Evolutionary conservation across 2,797 vertebrate genomes (phyloP).

Genomic region (Eulemur rubriventer): DNA sequence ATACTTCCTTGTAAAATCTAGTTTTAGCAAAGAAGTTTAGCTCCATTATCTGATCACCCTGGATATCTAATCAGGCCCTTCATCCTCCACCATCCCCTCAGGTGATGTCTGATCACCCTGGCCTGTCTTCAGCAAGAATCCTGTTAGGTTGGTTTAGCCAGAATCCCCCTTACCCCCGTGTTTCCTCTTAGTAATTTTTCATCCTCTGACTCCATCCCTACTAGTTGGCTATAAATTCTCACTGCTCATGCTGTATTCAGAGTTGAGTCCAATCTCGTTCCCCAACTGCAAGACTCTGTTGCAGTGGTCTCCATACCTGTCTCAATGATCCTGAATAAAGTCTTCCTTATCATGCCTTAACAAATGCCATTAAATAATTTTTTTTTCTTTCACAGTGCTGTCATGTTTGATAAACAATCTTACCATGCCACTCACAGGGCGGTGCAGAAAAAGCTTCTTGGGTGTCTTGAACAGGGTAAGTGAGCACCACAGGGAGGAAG

Average conservation of each 20-base stretch:
- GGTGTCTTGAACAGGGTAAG: neutral
- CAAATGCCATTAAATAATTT: neutral
- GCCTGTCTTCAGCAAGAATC: neutral
- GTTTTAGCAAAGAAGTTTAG: neutral
- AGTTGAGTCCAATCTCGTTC: neutral
- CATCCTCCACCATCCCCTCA: neutral
- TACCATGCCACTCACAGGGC: neutral
- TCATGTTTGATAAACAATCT: neutral
- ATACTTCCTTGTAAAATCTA: neutral
- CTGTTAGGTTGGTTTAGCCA: neutral
- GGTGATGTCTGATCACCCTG: neutral
- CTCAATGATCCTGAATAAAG: neutral
- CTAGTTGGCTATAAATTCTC: neutral
- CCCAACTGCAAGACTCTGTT: neutral
- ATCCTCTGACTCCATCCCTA: neutral
- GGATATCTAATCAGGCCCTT: neutral
- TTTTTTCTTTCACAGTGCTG: neutral
- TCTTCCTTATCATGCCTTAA: neutral
- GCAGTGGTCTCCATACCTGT: neutral
- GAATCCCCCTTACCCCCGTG: neutral
- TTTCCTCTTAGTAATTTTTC: neutral
- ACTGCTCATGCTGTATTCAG: neutral
- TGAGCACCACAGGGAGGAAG: neutral
- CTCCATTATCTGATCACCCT: neutral
- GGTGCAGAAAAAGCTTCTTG: neutral